These are phyloP conservation scores for western clawed frog (Xenopus tropicalis) DNA, from an alignment of 2,113 vertebrate species.

Conservation along the genomic window UCB_Xtro_10.0 CM004446.2:135047001-135047500, in stretches of 20 bases:
- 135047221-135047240: background rate
- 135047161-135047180: no score
- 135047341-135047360: constrained; percentile 13
- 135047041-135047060: no score
- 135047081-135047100: no score
- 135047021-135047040: no score
- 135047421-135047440: constrained; percentile 24
- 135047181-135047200: no score
- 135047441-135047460: constrained; percentile 31
- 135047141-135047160: no score
- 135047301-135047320: constrained; percentile 18
- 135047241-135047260: background rate
- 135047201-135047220: no score
- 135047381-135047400: constrained; percentile 20
- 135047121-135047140: no score
- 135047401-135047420: constrained; percentile 16
- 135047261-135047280: background rate
- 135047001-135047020: no score
- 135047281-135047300: constrained; percentile 17
- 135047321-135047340: background rate
- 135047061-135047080: no score
- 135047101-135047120: no score
- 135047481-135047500: constrained; percentile 25
- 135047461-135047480: constrained; percentile 22
- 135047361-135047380: constrained; percentile 33